These are phyloP conservation scores for Cygnus olor DNA, from an alignment of 2,797 vertebrate species.

Conservation along the genomic window DNA sequence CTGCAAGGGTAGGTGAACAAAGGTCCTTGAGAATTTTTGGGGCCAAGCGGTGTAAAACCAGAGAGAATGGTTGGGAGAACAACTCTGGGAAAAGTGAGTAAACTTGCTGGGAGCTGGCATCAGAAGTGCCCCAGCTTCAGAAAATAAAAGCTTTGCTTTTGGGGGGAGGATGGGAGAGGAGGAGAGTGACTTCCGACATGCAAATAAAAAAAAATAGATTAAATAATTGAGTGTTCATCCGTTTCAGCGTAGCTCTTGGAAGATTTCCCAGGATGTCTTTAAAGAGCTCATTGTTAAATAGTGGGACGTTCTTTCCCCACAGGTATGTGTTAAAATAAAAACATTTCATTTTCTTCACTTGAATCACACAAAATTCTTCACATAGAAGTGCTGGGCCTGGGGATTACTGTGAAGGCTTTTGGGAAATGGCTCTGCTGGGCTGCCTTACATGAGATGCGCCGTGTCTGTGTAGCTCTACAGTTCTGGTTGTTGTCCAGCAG, in stretches of 20 bases:
- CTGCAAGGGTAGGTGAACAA: neutral
- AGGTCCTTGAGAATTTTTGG: neutral
- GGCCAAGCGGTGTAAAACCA: neutral
- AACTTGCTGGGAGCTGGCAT: neutral
- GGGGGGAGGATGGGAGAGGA: neutral
- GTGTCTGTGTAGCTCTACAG: fast-evolving
- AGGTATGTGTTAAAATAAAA: neutral
- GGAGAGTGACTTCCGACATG: neutral
- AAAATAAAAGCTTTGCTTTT: neutral
- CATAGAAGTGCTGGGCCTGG: neutral
- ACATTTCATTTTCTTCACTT: neutral
- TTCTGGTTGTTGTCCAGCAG: neutral
- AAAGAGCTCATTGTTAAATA: neutral
- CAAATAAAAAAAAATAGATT: neutral
- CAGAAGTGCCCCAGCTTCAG: neutral
- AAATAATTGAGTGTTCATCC: neutral
- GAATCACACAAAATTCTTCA: neutral
- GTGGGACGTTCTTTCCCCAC: neutral
- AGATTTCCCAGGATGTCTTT: neutral
- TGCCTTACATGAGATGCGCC: fast-evolving
- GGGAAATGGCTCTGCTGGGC: neutral
- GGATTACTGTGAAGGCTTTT: neutral
- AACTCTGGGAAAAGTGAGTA: neutral
- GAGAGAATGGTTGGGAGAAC: neutral
- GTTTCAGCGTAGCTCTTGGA: neutral